Evolutionary conservation across 2,113 vertebrate genomes (phyloP), one percentile per base, ranked within the genome.

Genomic region (Sorex araneus): DNA sequence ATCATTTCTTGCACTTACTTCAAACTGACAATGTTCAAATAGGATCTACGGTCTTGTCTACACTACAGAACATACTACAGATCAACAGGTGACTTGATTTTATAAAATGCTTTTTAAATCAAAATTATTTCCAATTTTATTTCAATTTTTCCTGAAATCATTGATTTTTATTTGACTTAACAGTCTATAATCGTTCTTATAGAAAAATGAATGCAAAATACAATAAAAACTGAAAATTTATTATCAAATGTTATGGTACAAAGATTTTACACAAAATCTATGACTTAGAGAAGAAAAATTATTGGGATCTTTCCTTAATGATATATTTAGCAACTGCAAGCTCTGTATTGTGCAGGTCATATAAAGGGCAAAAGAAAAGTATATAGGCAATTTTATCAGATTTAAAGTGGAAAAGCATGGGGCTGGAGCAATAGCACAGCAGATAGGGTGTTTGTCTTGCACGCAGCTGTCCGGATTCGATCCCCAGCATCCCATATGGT

Each of bases 1-100:
- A 97, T 93, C 97, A 98, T 94, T 99, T 99, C 76, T 98, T 99
- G 91, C 98, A 97, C 79, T 95, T 99, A 94, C 97, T 99, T 94
- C 98, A 99, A 97, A 98, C 97, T 80, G 99, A 99, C 78, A 98
- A 99, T 60, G 97, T 98, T 89, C 96, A 98, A 47, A 98, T 98
- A 91, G 97, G 97, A 92, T 88, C 97, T 92, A 94, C 96, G 63
- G 97, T 98, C 76, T 96, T 99, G 97, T 98, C 98, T 93, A 90
- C 99, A 96, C 98, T 99, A 97, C 98, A 98, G 94, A 98, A 96
- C 57, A 96, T 98, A 95, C 97, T 99, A 91, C 97, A 96, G 27
- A 92, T 97, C 77, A 98, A 98, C 97, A 98, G 99, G 99, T 99
- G 94, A 95, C 95, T 97, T 93, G 27, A 8, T 97, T 94, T 96